phyloP scores from a whole-genome alignment of 2,113 vertebrate species.

The Grammomys surdaster region DNA sequence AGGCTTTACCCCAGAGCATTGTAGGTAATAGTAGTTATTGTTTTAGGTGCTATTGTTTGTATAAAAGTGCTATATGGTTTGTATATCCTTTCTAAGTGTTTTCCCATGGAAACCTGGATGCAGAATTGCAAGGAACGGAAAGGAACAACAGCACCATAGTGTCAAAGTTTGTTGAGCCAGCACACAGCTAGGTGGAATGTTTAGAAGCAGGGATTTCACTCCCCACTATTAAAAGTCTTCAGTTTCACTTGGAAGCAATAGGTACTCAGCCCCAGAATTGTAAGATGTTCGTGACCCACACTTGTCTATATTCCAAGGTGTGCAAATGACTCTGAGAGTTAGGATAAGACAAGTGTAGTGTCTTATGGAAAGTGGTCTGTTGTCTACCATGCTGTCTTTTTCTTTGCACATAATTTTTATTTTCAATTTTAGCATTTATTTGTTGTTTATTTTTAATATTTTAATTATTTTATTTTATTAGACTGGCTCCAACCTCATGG shows the following conservation, averaged over 20 bases:
- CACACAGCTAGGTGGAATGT: constrained; percentile 6
- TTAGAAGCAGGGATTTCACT: constrained; percentile 23
- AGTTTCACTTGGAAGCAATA: not conserved
- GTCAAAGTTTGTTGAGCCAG: not conserved
- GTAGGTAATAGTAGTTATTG: not conserved
- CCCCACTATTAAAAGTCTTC: not conserved
- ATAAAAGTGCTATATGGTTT: not conserved
- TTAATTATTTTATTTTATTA: not conserved
- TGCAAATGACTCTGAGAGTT: not conserved
- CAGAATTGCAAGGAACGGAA: constrained; percentile 14
- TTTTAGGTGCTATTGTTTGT: not conserved
- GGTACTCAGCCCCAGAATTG: not conserved
- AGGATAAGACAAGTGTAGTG: not conserved
- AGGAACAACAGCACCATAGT: not conserved
- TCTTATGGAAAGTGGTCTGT: not conserved
- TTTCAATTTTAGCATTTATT: not conserved
- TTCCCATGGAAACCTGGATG: not conserved
- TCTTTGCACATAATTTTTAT: not conserved
- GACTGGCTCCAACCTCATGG: not conserved
- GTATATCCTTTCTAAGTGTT: not conserved
- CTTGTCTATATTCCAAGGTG: not conserved
- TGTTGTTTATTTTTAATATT: not conserved
- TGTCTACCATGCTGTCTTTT: constrained; percentile 28
- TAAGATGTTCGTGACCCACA: not conserved
- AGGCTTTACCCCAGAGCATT: not conserved